phyloP scores from a whole-genome alignment of 35 echinoderm and acorn worm species.

The Apostichopus parvimensis region DNA sequence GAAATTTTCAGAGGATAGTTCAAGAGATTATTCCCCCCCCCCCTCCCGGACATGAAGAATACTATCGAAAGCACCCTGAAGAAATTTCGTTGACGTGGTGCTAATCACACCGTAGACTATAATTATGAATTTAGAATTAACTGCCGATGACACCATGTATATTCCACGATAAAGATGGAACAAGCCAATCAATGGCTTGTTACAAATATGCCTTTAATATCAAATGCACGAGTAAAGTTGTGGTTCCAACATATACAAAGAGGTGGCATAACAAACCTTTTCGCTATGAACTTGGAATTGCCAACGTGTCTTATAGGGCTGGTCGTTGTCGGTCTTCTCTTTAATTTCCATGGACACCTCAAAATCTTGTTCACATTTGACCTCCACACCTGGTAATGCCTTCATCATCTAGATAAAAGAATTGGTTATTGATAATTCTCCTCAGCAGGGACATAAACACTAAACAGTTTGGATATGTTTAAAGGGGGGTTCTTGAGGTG shows the following conservation, averaged over 20 bases:
- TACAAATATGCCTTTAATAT: neutral
- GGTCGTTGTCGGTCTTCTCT: conserved; percentile 5
- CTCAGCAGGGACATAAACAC: too few relatives aligned
- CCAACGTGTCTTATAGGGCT: neutral
- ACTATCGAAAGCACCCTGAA: too few relatives aligned
- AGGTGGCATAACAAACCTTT: neutral
- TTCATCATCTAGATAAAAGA: conserved; percentile 7
- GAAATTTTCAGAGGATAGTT: too few relatives aligned
- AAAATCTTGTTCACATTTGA: neutral
- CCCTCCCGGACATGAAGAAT: too few relatives aligned
- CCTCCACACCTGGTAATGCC: conserved; percentile 3
- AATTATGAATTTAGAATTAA: neutral
- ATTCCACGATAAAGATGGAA: neutral
- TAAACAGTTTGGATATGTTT: too few relatives aligned
- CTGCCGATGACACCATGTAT: neutral
- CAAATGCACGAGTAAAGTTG: too few relatives aligned
- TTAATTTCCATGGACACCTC: neutral
- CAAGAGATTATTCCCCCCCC: too few relatives aligned
- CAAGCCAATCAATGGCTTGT: neutral
- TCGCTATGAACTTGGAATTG: conserved; percentile 23
- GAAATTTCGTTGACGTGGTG: neutral
- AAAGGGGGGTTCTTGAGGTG: too few relatives aligned
- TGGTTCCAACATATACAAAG: too few relatives aligned
- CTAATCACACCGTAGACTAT: neutral
- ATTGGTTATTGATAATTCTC: too few relatives aligned